Base-by-base conservation (phyloP, 2,888 invertebrate species). In the Xylocampa areola region DNA sequence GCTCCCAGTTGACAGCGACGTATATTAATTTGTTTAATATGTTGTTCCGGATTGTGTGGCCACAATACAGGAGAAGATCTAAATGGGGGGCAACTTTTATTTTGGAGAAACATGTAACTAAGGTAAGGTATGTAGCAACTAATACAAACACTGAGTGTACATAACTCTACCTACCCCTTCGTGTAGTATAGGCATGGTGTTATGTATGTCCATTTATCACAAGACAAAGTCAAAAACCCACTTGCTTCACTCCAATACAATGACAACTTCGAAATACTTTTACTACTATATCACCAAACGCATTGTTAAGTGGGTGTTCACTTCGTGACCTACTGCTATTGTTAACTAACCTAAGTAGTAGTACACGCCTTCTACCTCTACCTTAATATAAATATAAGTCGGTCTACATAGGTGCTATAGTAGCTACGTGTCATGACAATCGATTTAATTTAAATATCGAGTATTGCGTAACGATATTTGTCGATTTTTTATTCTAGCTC, bases 391-490 rank as follows among this genome's bases (percentile, higher is more conserved):
- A 53, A 49, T 59, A 64, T 63, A 52, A 57, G 37, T 65, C 57
- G 36, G 11, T 50, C 43, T 39, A 48, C 36, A 51, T 44, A n/a
- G n/a, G n/a, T n/a, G 29, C 35, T 39, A 39, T 17, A 2, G 21
- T 21, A 59, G 33, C n/a, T 13, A 51, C 32, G 29, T 49, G 35
- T 69, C 76, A 68, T 79, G 77, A 73, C 78, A 79, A 76, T 69
- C 63, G 67, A 25, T 30, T 50, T 55, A 54, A 63, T 70, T 71
- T 72, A 71, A 73, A 55, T 61, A 64, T 74, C 47, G 40, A 53
- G 11, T n/a, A 47, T 82, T 82, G 76, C 84, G 81, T 76, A 83
- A 85, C 68, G 48, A 32, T 32, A 73, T 78, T 67, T 80, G 77
- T 73, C 73, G 57, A 48, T 68, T 77, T 79, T 79, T 79, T 76